phyloP scores from a whole-genome alignment of 2,113 vertebrate genomes.

The Nibea albiflora region DNA sequence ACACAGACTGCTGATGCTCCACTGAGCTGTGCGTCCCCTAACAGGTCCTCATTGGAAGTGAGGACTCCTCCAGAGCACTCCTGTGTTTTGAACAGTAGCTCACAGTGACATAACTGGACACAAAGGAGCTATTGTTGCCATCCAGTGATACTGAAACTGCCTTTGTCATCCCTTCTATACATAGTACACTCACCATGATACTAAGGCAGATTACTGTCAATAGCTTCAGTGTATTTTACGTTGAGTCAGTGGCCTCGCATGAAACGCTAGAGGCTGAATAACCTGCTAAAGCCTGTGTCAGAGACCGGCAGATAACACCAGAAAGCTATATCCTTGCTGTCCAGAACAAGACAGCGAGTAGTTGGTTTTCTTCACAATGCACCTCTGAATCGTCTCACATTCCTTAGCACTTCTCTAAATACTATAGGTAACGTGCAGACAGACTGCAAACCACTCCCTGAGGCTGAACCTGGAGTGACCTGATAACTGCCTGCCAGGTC shows the following conservation, averaged over 20 bases:
- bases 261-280: constrained; percentile 39
- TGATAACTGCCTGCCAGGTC: constrained; percentile 63
- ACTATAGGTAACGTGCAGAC: constrained; percentile 41
- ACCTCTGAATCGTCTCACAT: constrained; percentile 33
- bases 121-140: constrained; percentile 69
- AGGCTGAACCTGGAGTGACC: constrained; percentile 73
- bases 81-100: constrained; percentile 47
- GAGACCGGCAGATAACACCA: constrained; percentile 22
- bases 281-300: constrained; percentile 34
- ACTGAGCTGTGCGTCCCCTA: constrained; percentile 47
- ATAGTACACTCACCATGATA: constrained; percentile 44
- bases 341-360: background rate
- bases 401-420: constrained; percentile 42
- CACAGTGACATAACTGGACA: constrained; percentile 62
- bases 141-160: constrained; percentile 66
- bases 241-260: constrained; percentile 35
- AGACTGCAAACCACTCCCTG: constrained; percentile 29
- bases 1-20: constrained; percentile 30
- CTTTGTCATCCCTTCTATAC: constrained; percentile 63
- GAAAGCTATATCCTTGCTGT: background rate
- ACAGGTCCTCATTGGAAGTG: constrained; percentile 49
- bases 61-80: constrained; percentile 48
- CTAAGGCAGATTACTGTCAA: constrained; percentile 54
- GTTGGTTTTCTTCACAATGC: background rate
- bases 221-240: constrained; percentile 27